A percentile compares a stretch with the other conserved stretches of the same genome.
Conservation (phyloP, 2,888 invertebrate species). For the Alloscopus bannaensis region DNA sequence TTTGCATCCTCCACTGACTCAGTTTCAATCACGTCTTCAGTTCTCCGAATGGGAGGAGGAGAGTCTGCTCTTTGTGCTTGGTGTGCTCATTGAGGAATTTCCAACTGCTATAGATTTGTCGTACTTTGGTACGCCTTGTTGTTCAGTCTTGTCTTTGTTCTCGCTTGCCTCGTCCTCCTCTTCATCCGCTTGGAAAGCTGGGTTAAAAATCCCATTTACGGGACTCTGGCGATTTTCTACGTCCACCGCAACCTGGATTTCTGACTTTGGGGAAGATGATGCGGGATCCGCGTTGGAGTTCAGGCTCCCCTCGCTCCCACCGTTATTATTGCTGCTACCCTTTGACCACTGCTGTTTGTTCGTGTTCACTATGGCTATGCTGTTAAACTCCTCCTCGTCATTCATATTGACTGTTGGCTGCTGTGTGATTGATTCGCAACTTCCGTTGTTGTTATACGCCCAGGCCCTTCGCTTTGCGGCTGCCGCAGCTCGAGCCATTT, state of each 20-base stretch:
- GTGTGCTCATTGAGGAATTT: slow-evolving; percentile 21
- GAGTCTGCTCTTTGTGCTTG: slow-evolving; percentile 32
- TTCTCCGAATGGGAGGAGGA: slow-evolving; percentile 1
- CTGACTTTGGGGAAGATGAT: background rate
- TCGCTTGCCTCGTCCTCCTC: slow-evolving; percentile 37
- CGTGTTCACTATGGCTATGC: slow-evolving; percentile 53
- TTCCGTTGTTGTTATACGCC: slow-evolving; percentile 63
- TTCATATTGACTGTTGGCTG: slow-evolving; percentile 29
- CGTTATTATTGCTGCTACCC: background rate
- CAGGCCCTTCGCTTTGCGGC: slow-evolving; percentile 60
- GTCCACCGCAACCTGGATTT: slow-evolving; percentile 27
- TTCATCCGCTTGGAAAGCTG: slow-evolving; percentile 64
- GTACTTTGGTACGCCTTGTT: background rate
- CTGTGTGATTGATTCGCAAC: slow-evolving; percentile 37
- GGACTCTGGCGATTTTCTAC: slow-evolving; percentile 26
- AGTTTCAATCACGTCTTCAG: slow-evolving; percentile 28
- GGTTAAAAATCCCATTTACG: slow-evolving; percentile 48
- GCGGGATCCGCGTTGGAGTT: background rate
- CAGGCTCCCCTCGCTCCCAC: background rate
- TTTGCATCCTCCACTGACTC: slow-evolving; percentile 14
- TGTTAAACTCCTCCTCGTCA: slow-evolving; percentile 63
- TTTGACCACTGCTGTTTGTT: slow-evolving; percentile 50
- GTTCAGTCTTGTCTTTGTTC: slow-evolving; percentile 38
- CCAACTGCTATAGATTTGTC: background rate
- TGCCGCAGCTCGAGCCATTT: slow-evolving; percentile 55